Conservation (phyloP, 37 sponge, comb jelly and placozoan species). For the Agelas oroides region DNA sequence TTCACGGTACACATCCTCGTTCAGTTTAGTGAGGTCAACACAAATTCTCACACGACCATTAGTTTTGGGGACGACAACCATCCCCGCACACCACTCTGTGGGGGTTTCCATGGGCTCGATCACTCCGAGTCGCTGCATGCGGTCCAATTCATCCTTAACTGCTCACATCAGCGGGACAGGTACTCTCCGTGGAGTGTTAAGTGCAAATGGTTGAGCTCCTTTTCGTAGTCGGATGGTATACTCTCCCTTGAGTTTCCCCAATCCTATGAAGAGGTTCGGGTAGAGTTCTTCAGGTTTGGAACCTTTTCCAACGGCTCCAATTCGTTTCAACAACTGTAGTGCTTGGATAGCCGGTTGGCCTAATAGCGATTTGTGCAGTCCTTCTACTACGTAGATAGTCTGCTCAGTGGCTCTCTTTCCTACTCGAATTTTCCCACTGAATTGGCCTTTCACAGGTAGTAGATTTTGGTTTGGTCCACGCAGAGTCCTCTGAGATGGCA, state of each 20-base stretch:
- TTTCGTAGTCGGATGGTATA: slow-evolving; percentile 13
- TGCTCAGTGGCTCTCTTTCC: no score
- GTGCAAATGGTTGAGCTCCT: slow-evolving; percentile 22
- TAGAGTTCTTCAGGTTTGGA: neutral
- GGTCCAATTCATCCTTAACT: slow-evolving; percentile 31
- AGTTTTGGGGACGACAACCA: slow-evolving; percentile 37
- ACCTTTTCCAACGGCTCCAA: neutral
- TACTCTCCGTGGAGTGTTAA: slow-evolving; percentile 41
- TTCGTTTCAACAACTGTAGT: neutral
- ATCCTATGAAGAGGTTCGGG: slow-evolving; percentile 39
- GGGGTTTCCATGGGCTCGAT: slow-evolving; percentile 15
- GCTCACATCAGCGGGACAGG: slow-evolving; percentile 13
- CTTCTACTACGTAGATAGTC: neutral
- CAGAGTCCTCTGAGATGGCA: neutral
- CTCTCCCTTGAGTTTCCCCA: slow-evolving; percentile 23
- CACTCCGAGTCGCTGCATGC: slow-evolving; percentile 45
- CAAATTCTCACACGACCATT: slow-evolving; percentile 29
- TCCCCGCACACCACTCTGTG: slow-evolving; percentile 47
- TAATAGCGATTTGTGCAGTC: neutral
- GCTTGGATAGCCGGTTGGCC: slow-evolving; percentile 8
- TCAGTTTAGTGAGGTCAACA: slow-evolving; percentile 59
- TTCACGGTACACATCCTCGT: slow-evolving; percentile 42
- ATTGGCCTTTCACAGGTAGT: neutral
- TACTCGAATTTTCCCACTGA: neutral
- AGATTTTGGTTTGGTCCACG: neutral